Evolutionary conservation across 1,140 invertebrate species (phyloP).

Genomic region (Charaxes varanes): DNA sequence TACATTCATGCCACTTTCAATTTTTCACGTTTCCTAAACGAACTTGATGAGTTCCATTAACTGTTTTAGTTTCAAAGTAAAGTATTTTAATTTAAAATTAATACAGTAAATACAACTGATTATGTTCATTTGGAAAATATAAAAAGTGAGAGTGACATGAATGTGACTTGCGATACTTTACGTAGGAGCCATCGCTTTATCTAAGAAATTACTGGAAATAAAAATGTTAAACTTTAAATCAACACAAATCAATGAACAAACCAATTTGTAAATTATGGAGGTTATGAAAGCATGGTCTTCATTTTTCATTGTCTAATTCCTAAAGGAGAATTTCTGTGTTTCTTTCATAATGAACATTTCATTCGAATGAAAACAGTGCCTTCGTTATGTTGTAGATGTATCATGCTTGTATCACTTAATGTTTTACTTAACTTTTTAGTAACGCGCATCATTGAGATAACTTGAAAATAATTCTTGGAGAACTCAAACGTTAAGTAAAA

Average conservation of each 20-base stretch:
- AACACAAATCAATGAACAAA: constrained; percentile 54
- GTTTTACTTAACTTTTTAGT: constrained; percentile 68
- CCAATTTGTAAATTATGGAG: constrained; percentile 47
- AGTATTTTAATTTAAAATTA: too few species aligned
- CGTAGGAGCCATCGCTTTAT: too few species aligned
- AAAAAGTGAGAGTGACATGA: too few species aligned
- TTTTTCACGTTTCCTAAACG: neutral
- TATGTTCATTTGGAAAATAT: too few species aligned
- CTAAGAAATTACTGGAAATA: too few species aligned
- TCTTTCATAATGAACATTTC: neutral
- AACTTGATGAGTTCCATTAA: too few species aligned
- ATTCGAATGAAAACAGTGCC: constrained; percentile 20
- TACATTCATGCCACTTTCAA: too few species aligned
- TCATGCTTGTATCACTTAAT: constrained; percentile 57
- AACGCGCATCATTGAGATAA: too few species aligned
- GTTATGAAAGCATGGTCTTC: constrained; percentile 42
- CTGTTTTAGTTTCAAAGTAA: too few species aligned
- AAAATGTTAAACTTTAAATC: constrained; percentile 2
- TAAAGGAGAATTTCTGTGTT: neutral
- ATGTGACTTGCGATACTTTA: too few species aligned
- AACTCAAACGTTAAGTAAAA: constrained; percentile 64
- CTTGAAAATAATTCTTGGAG: constrained; percentile 26
- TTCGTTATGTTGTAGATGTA: constrained; percentile 35
- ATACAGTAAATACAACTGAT: too few species aligned
- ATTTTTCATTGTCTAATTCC: constrained; percentile 18